These are phyloP conservation scores for Teleogryllus occipitalis DNA, from an alignment of 1,140 invertebrate species.

Conservation along the genomic window DNA sequence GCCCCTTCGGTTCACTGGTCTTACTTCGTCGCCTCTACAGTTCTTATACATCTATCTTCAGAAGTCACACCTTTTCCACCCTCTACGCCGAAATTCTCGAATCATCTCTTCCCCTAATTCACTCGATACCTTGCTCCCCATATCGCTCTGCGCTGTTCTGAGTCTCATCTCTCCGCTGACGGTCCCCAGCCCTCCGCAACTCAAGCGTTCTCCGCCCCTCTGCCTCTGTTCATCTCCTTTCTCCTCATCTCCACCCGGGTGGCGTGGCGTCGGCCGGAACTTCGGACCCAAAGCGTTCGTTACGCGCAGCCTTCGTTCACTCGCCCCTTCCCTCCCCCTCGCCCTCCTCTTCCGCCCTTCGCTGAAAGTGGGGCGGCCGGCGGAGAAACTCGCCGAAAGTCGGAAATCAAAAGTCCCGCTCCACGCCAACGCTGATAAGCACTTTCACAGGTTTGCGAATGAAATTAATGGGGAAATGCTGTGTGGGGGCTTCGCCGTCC, in stretches of 20 bases:
- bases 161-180: too few relatives aligned
- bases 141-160: not conserved
- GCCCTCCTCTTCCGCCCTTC: not conserved
- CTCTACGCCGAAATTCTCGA: not conserved
- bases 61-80: not conserved
- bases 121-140: not conserved
- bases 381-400: not conserved
- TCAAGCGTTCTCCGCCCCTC: too few relatives aligned
- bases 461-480: not conserved
- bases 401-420: conserved; percentile 3
- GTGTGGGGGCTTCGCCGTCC: not conserved
- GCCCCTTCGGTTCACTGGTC: too few relatives aligned
- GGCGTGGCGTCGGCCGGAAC: too few relatives aligned
- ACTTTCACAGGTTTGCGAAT: not conserved
- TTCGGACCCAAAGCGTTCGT: too few relatives aligned
- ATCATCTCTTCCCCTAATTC: not conserved
- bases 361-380: not conserved
- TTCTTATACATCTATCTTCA: not conserved
- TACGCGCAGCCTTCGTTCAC: too few relatives aligned
- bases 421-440: conserved; percentile 2
- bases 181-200: too few relatives aligned
- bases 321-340: too few relatives aligned
- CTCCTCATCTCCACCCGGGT: too few relatives aligned
- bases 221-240: too few relatives aligned
- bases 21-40: too few relatives aligned